Evolutionary conservation across 2,797 vertebrate genomes (phyloP).

Genomic region (Aselliscus stoliczkanus): DNA sequence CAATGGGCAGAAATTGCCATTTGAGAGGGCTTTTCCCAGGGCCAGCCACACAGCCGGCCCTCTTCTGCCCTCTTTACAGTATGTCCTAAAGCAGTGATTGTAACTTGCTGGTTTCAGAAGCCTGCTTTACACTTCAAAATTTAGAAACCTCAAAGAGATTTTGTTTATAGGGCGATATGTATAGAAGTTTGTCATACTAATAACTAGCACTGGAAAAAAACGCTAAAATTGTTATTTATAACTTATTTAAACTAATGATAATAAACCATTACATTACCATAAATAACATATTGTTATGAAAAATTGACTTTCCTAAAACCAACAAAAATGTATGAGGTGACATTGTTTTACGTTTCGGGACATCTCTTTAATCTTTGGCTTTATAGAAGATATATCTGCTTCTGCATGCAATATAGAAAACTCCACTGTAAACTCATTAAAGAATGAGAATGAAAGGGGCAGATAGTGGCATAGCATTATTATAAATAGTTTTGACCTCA

Average conservation of each 20-base stretch:
- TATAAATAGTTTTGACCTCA: neutral
- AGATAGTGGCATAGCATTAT: neutral
- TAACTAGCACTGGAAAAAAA: neutral
- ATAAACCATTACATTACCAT: neutral
- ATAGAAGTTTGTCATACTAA: neutral
- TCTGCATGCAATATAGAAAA: neutral
- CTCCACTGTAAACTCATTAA: neutral
- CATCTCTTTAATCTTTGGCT: neutral
- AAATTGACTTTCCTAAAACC: neutral
- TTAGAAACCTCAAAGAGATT: neutral
- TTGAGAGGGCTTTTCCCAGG: neutral
- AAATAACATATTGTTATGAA: neutral
- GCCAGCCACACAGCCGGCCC: too few relatives aligned
- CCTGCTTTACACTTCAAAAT: neutral
- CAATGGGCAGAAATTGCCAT: neutral
- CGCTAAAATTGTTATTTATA: neutral
- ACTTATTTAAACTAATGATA: neutral
- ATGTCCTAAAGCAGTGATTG: neutral
- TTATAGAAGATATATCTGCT: neutral
- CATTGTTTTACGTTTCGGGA: neutral
- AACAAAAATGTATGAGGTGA: neutral
- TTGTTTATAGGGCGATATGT: neutral
- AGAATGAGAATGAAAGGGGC: neutral
- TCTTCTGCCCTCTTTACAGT: too few relatives aligned
- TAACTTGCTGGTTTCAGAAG: neutral